Evolutionary conservation across 2,797 vertebrate genomes (phyloP).

Genomic region (Hyperoplus immaculatus): DNA sequence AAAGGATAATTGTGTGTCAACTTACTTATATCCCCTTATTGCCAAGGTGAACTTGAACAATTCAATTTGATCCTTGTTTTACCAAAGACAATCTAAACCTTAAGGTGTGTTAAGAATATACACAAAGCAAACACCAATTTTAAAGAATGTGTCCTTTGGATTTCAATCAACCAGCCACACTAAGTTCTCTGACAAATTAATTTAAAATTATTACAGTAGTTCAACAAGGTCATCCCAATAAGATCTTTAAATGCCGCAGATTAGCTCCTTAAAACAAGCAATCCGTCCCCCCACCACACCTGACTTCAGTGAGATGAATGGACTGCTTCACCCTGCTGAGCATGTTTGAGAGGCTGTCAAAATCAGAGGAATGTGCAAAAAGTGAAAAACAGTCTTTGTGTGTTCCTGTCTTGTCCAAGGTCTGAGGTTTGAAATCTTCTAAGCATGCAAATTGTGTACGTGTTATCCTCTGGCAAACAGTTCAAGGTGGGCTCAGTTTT

Average conservation of each 20-base stretch:
- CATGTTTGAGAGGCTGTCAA: conserved; percentile 1
- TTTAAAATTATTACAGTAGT: not conserved
- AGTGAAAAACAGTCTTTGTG: conserved; percentile 45
- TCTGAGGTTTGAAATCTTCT: conserved; percentile 24
- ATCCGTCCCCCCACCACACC: conserved; percentile 29
- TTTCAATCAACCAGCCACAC: not conserved
- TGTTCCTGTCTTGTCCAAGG: not conserved
- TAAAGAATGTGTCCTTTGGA: not conserved
- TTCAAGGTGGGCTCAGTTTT: conserved; percentile 18
- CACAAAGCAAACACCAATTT: too few species aligned
- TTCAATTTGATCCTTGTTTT: not conserved
- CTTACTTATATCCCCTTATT: not conserved
- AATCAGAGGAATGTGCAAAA: conserved; percentile 61
- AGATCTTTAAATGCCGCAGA: not conserved
- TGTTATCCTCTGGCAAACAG: conserved; percentile 31
- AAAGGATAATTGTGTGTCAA: not conserved
- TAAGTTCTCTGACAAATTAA: not conserved
- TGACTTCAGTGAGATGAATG: conserved; percentile 37
- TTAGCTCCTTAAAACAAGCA: not conserved
- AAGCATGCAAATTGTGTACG: not conserved
- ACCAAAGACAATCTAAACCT: not conserved
- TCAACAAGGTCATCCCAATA: not conserved
- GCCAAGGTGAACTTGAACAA: not conserved
- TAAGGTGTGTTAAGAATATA: not conserved
- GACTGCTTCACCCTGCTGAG: conserved; percentile 24